Evolutionary conservation across 2,113 vertebrate genomes (phyloP).

Genomic region (Trinectes maculatus): DNA sequence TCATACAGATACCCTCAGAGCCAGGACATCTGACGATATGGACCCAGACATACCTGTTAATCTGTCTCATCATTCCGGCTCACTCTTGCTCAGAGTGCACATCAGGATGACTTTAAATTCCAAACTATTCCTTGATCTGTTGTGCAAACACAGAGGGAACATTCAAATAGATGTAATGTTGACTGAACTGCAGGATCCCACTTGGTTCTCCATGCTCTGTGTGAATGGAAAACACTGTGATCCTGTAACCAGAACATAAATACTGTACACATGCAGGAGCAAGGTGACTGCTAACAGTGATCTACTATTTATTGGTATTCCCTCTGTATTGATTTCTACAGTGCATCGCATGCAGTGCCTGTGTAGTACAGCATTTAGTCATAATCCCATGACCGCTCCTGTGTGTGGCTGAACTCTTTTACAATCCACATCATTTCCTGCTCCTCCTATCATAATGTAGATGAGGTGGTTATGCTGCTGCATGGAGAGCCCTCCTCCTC

Average conservation of each 20-base stretch:
- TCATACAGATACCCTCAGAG: too few species aligned
- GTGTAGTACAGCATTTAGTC: constrained; percentile 20
- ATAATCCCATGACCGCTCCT: constrained; percentile 8
- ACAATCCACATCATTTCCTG: constrained; percentile 2
- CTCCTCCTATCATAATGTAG: constrained; percentile 24
- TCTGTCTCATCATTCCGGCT: too few species aligned
- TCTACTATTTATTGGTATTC: constrained; percentile 20
- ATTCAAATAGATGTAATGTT: too few species aligned
- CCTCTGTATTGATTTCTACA: constrained; percentile 2
- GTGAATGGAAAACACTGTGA: background rate
- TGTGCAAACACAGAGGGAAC: too few species aligned
- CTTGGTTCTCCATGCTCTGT: background rate
- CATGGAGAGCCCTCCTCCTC: constrained; percentile 55
- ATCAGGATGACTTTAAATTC: too few species aligned
- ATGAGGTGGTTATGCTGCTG: constrained; percentile 61
- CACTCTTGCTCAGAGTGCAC: too few species aligned
- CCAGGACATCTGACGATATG: too few species aligned
- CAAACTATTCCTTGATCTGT: too few species aligned
- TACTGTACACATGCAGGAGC: constrained; percentile 8
- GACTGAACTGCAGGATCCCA: background rate
- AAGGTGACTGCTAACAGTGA: constrained; percentile 25
- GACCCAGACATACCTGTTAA: too few species aligned
- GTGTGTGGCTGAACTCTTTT: constrained; percentile 6
- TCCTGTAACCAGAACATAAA: constrained; percentile 4
- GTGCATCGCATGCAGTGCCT: background rate